Percentiles rank a stretch among this genome's conserved stretches.
These are phyloP conservation scores for Halcyon malimbica DNA, from an alignment of 2,113 vertebrate genomes.

Conservation along the genomic window DNA sequence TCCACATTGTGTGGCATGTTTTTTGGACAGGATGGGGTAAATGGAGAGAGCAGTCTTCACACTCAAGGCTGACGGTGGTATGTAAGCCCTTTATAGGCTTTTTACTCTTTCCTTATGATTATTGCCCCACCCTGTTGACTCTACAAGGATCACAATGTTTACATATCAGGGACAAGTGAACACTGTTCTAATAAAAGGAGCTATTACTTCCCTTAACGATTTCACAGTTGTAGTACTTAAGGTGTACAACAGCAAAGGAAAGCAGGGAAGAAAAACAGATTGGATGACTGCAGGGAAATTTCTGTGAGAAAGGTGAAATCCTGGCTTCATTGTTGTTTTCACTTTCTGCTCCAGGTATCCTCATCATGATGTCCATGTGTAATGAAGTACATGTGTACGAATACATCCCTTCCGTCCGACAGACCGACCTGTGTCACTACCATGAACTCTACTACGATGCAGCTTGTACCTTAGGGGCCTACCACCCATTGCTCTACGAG, in stretches of 20 bases:
- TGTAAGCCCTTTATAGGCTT: not conserved
- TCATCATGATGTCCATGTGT: conserved; percentile 97
- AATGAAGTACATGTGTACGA: conserved; percentile 92
- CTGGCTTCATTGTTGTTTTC: not conserved
- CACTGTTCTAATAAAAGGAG: not conserved
- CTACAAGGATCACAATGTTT: not conserved
- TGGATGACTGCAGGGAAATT: not conserved
- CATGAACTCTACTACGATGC: conserved; percentile 93
- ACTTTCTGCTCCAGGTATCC: conserved; percentile 81
- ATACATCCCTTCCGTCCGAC: conserved; percentile 92
- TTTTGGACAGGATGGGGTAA: not conserved
- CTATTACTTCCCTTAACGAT: not conserved
- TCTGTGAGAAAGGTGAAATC: not conserved
- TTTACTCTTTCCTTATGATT: not conserved
- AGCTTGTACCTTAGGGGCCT: conserved; percentile 95
- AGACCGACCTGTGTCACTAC: conserved; percentile 97
- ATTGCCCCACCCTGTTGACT: not conserved
- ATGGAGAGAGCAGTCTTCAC: not conserved
- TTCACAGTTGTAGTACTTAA: not conserved
- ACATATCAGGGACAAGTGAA: not conserved
- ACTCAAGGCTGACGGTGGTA: not conserved
- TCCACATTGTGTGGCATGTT: not conserved
- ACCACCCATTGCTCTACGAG: conserved; percentile 95
- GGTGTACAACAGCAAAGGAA: not conserved
- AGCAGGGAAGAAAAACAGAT: not conserved